Evolutionary conservation across 2,797 vertebrate species (phyloP), one percentile per base, ranked within the genome.

Genomic region (Ctenosaura bakeri): DNA sequence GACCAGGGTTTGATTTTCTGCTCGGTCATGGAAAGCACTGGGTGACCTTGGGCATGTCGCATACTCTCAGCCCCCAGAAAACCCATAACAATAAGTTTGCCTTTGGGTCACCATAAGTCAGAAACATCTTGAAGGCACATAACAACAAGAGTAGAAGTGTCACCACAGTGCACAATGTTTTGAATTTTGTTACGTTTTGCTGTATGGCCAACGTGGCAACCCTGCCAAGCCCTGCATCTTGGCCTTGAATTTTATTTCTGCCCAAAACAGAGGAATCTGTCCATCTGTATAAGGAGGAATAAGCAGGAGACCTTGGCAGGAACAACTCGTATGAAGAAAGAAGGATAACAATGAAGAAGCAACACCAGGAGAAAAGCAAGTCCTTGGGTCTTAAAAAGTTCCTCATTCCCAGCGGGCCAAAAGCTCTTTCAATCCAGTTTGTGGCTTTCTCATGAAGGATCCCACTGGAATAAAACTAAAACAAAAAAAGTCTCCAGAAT

Each of bases 401-500:
- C 38, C 52, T 71, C 59, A 80, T 52, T 90, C 84, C 74, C 91
- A 90, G 85, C 90, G 93, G 88, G 50, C 90, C 91, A 88, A 22
- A 73, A 93, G 71, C 90, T 93, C 89, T 91, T 92, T 90, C 88
- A 76, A 93, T 93, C 89, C 56, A n/a, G 81, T 90, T 93, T 90
- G 38, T 29, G 87, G 42, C 91, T 94, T 87, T 38, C 85, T 1
- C 1, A 85, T 80, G 84, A 88, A 91, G 90, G 91, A 76, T 89
- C 85, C 88, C 54, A 24, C 74, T 38, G 69, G 83, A 88, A 87
- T 59, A n/a, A 32, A 80, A 56, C 2, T 1, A 13, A 56, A 20
- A 35, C 13, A 26, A 32, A 38, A 6, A 35, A 20, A 64, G 56
- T 26, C 71, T 83, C 20, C 88, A 89, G 90, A 95, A 85, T 6